phyloP scores from a whole-genome alignment of 2,797 vertebrate genomes.

The Eleutherodactylus coqui region DNA sequence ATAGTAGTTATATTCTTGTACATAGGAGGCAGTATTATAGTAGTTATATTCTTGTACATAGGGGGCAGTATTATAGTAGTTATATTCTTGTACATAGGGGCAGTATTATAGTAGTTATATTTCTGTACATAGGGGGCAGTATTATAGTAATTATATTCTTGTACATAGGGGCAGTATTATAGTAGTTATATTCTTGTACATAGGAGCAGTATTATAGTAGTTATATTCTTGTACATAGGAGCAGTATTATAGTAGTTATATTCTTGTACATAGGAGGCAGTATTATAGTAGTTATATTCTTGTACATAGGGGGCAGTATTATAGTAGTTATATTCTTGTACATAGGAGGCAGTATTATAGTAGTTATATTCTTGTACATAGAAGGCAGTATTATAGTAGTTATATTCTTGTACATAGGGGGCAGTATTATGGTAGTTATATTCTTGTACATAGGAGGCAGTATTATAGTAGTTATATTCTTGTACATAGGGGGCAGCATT shows the following conservation, averaged over 20 bases:
- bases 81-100: neutral
- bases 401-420: neutral
- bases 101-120: neutral
- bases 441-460: neutral
- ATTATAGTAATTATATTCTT: slow-evolving; percentile 10
- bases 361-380: neutral
- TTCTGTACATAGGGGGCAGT: neutral
- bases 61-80: neutral
- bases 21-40: neutral
- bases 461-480: neutral
- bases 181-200: slow-evolving; percentile 4
- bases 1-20: slow-evolving; percentile 3
- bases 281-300: neutral
- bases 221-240: neutral
- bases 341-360: neutral
- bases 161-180: neutral
- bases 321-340: slow-evolving; percentile 3
- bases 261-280: too few species aligned
- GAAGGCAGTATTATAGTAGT: neutral
- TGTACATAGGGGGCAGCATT: neutral
- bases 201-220: neutral
- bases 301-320: neutral
- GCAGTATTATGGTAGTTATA: neutral
- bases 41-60: slow-evolving; percentile 5
- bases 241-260: neutral